Evolutionary conservation across 2,113 vertebrate genomes (phyloP).

Genomic region (Paracanthobrama guichenoti): DNA sequence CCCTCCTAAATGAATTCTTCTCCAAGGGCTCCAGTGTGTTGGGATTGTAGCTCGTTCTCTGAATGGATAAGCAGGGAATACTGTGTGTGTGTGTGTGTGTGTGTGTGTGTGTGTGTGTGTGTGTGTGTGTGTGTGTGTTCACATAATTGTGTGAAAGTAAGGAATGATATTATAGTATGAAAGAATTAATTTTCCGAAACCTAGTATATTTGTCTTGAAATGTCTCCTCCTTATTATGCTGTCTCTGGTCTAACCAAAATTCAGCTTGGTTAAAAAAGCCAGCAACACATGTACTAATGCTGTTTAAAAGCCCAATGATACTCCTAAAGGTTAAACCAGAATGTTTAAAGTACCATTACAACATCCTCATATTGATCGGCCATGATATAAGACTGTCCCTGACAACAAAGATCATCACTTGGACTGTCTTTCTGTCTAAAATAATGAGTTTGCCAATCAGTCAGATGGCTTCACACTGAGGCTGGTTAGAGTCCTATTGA

Average conservation of each 20-base stretch:
- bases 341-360: not conserved
- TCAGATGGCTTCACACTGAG: not conserved
- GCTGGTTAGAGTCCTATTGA: not conserved
- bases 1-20: slow-evolving; percentile 59
- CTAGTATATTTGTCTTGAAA: too few relatives aligned
- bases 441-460: not conserved
- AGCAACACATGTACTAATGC: not conserved
- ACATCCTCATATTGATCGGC: not conserved
- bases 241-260: not conserved
- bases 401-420: not conserved
- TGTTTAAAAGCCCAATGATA: not conserved
- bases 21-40: slow-evolving; percentile 35
- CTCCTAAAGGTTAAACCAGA: not conserved
- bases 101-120: not conserved
- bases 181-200: too few relatives aligned
- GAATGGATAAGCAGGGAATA: slow-evolving; percentile 4
- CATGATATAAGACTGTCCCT: not conserved
- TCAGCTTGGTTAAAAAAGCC: not conserved
- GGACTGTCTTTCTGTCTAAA: not conserved
- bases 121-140: not conserved
- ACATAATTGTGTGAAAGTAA: not conserved
- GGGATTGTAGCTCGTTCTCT: not conserved
- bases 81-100: not conserved
- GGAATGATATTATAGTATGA: not conserved
- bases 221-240: not conserved